Conservation (phyloP, 2,797 vertebrate genomes). For the Pantherophis alleghaniensis region DNA sequence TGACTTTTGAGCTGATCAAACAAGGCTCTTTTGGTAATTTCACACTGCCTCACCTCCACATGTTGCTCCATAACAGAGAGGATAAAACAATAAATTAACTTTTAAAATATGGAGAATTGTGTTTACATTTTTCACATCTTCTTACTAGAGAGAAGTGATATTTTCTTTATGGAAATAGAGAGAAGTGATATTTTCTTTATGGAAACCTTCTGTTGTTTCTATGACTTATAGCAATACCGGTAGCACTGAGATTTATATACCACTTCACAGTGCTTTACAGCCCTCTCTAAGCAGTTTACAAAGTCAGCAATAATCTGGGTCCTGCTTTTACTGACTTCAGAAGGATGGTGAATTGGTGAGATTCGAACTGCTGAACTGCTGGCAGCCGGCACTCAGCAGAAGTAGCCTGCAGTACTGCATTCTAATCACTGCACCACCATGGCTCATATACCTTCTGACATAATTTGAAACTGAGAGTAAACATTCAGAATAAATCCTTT, state of each 20-base stretch:
- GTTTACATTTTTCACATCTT: constrained; percentile 31
- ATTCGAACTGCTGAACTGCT: no score
- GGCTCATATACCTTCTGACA: not conserved
- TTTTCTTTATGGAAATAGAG: not conserved
- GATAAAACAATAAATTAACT: constrained; percentile 39
- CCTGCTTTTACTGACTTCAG: no score
- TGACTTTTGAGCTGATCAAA: not conserved
- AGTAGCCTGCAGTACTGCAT: no score
- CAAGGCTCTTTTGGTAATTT: not conserved
- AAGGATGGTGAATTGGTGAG: no score
- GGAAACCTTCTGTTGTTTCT: not conserved
- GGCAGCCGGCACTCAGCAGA: no score
- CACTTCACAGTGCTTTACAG: no score
- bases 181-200: constrained; percentile 15
- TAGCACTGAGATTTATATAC: no score
- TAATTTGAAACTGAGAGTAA: not conserved
- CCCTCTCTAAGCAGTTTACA: no score
- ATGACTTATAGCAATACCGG: not conserved
- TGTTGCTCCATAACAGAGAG: not conserved
- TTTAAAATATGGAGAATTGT: constrained; percentile 21
- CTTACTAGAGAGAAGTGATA: constrained; percentile 20
- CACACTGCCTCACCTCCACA: not conserved
- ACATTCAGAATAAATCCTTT: not conserved
- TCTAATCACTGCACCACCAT: no score
- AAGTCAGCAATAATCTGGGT: no score